A percentile compares a stretch with the other conserved stretches of the same genome.
Conservation (phyloP, 2,113 vertebrate genomes). For the Caloenas nicobarica region DNA sequence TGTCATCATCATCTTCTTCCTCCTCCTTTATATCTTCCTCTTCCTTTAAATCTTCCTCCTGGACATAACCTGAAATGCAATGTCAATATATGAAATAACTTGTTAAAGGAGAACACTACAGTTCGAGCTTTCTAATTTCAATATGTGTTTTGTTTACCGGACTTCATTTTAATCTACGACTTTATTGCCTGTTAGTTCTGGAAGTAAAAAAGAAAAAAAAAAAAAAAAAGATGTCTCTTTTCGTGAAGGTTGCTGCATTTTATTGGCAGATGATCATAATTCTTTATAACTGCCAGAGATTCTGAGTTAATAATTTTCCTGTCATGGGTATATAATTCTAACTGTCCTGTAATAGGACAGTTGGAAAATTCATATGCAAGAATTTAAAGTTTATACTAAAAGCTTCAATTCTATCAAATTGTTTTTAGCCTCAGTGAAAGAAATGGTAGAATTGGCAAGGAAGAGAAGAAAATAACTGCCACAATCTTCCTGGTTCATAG, state of each 20-base stretch:
- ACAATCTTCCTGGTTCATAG: slow-evolving; percentile 17
- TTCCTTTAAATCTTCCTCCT: slow-evolving; percentile 87
- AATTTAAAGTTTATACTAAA: slow-evolving; percentile 58
- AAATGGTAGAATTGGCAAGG: neutral
- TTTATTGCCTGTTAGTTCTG: neutral
- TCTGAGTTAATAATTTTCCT: slow-evolving; percentile 60
- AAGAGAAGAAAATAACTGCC: neutral
- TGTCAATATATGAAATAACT: slow-evolving; percentile 42
- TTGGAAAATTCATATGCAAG: slow-evolving; percentile 44
- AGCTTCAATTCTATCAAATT: slow-evolving; percentile 41
- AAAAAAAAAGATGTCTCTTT: neutral
- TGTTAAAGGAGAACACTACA: neutral
- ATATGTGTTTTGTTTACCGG: neutral
- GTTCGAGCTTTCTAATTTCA: neutral
- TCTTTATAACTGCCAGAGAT: slow-evolving; percentile 61
- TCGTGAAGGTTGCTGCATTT: neutral
- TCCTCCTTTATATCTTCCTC: slow-evolving; percentile 85
- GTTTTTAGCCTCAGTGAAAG: slow-evolving; percentile 15
- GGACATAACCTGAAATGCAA: slow-evolving; percentile 88
- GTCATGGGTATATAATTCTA: slow-evolving; percentile 47
- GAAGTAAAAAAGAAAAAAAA: neutral
- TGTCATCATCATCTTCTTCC: slow-evolving; percentile 88
- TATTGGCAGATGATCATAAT: slow-evolving; percentile 53
- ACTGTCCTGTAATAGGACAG: slow-evolving; percentile 30
- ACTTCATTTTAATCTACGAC: neutral